Percentiles rank a stretch among this genome's conserved stretches.
Evolutionary conservation across 2,113 vertebrate genomes (phyloP).

Genomic region (Scalopus aquaticus): DNA sequence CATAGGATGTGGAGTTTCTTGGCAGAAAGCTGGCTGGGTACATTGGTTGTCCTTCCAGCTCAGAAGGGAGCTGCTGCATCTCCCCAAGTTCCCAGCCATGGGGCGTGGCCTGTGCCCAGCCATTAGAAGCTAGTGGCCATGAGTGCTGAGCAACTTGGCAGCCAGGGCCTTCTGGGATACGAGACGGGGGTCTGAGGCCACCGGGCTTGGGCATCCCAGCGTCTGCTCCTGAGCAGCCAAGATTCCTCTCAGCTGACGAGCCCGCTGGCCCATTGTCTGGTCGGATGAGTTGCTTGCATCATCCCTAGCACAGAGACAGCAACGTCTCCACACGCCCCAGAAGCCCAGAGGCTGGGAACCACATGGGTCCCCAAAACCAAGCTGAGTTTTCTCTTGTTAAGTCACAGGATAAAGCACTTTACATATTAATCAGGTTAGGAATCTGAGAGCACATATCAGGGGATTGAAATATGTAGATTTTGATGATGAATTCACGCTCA

Average conservation of each 20-base stretch:
- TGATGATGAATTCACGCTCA: slow-evolving; percentile 80
- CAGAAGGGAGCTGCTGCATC: neutral
- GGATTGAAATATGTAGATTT: slow-evolving; percentile 82
- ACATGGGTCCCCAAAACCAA: neutral
- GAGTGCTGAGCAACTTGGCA: neutral
- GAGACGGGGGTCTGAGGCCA: neutral
- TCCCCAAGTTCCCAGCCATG: neutral
- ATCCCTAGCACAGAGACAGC: neutral
- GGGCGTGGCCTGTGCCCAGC: neutral
- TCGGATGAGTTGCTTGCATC: neutral
- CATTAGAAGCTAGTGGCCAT: no score
- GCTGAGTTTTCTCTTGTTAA: slow-evolving; percentile 63
- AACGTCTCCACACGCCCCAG: neutral
- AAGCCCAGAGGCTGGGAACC: neutral
- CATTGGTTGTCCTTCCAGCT: neutral
- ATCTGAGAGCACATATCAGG: slow-evolving; percentile 73
- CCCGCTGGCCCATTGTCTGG: neutral
- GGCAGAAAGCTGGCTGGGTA: neutral
- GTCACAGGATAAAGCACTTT: slow-evolving; percentile 77
- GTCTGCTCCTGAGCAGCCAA: neutral
- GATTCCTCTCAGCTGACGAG: neutral
- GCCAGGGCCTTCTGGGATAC: neutral
- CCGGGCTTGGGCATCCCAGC: no score
- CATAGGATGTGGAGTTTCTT: accelerated
- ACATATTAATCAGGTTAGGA: slow-evolving; percentile 80